phyloP scores from a whole-genome alignment of 2,113 vertebrate genomes.

The Odontophorus gujanensis region DNA sequence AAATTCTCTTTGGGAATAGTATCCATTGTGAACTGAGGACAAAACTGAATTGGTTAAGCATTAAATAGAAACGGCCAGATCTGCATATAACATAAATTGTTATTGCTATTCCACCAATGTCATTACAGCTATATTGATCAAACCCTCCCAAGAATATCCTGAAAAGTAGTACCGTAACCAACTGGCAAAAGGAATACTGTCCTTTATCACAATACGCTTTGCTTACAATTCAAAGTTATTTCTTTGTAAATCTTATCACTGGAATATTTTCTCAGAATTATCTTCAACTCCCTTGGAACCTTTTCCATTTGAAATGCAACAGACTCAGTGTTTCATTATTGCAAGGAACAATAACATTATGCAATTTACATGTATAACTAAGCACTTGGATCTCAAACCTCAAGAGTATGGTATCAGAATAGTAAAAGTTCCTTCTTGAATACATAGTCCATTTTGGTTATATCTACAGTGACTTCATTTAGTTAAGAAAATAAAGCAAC shows the following conservation, averaged over 20 bases:
- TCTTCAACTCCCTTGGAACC: background rate
- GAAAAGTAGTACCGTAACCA: background rate
- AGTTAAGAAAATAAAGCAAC: conserved; percentile 61
- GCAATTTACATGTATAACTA: conserved; percentile 21
- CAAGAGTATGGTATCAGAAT: background rate
- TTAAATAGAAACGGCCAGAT: conserved; percentile 9
- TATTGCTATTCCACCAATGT: conserved; percentile 11
- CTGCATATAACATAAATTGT: background rate
- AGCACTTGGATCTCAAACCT: conserved; percentile 18
- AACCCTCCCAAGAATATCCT: background rate
- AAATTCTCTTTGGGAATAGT: conserved; percentile 30
- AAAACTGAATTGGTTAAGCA: background rate
- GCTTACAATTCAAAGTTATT: background rate
- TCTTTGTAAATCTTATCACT: conserved; percentile 36
- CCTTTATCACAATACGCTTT: conserved; percentile 9
- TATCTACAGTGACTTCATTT: conserved; percentile 6
- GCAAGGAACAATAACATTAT: conserved; percentile 4
- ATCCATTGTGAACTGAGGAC: background rate
- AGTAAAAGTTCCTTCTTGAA: conserved; percentile 2
- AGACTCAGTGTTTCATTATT: background rate
- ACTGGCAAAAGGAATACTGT: background rate
- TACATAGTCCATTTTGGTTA: conserved; percentile 19
- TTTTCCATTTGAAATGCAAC: conserved; percentile 7
- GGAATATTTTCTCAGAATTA: background rate
- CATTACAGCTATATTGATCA: conserved; percentile 29